phyloP scores from a whole-genome alignment of 1,140 invertebrate genomes.

The Drosophila saltans region DNA sequence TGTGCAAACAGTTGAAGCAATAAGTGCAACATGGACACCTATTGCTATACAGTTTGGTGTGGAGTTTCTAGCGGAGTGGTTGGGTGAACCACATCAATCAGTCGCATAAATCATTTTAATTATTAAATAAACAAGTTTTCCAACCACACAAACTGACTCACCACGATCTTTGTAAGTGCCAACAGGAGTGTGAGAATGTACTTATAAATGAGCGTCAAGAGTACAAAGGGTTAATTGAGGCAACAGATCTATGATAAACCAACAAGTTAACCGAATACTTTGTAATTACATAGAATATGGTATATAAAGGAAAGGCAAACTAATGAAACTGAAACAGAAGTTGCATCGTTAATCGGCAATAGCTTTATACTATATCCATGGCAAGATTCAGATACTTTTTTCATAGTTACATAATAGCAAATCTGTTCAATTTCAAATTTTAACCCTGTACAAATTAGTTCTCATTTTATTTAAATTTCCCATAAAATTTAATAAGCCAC shows the following conservation, averaged over 20 bases:
- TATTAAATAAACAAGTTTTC: constrained; percentile 70
- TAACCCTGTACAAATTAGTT: too few species aligned
- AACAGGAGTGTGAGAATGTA: constrained; percentile 28
- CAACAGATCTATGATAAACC: constrained; percentile 28
- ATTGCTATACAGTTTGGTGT: constrained; percentile 30
- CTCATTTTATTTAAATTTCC: too few species aligned
- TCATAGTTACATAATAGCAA: too few species aligned
- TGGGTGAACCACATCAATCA: constrained; percentile 56
- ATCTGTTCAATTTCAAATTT: too few species aligned
- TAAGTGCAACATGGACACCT: constrained; percentile 50
- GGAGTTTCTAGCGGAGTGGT: neutral
- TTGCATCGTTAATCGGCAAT: too few species aligned
- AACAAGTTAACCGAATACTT: neutral
- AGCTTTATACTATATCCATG: too few species aligned
- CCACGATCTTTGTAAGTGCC: neutral
- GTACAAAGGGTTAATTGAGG: constrained; percentile 54
- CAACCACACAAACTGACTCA: constrained; percentile 20
- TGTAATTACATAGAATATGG: too few species aligned
- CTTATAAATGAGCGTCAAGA: constrained; percentile 31
- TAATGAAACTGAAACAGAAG: too few species aligned
- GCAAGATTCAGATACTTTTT: too few species aligned
- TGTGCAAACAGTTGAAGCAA: constrained; percentile 23
- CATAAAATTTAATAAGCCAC: neutral
- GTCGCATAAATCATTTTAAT: constrained; percentile 74
- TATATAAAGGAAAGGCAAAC: too few species aligned